Conservation (phyloP, 2,797 vertebrate species). For the Eulemur albifrons region DNA sequence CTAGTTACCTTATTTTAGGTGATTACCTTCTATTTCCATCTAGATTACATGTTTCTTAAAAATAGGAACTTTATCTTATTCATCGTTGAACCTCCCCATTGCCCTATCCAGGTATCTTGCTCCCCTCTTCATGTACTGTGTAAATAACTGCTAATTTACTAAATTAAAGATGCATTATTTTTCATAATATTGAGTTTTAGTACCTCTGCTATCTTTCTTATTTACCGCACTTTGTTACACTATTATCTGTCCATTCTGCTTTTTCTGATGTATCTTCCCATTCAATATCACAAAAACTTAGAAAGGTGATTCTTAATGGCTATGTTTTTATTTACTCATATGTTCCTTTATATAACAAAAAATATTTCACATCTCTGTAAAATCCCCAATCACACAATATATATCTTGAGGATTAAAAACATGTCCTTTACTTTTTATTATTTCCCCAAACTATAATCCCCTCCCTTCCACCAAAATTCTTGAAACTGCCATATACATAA, state of each 20-base stretch:
- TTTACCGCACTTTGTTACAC: neutral
- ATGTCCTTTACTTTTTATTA: neutral
- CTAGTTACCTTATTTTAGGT: slow-evolving; percentile 4
- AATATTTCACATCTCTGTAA: slow-evolving; percentile 7
- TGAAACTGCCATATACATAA: slow-evolving; percentile 5
- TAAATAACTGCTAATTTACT: slow-evolving; percentile 13
- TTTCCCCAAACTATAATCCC: neutral
- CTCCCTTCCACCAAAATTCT: neutral
- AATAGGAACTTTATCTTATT: slow-evolving; percentile 10
- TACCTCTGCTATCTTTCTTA: slow-evolving; percentile 30
- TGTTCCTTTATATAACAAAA: slow-evolving; percentile 8
- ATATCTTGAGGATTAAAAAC: neutral
- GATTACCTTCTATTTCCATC: neutral
- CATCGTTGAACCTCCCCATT: neutral
- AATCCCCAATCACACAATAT: neutral
- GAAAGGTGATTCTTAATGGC: neutral
- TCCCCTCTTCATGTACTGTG: neutral
- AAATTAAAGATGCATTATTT: slow-evolving; percentile 23
- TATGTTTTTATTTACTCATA: slow-evolving; percentile 27
- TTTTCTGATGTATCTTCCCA: slow-evolving; percentile 25
- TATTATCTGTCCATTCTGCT: neutral
- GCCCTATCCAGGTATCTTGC: neutral
- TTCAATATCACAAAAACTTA: slow-evolving; percentile 31
- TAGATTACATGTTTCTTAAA: slow-evolving; percentile 9
- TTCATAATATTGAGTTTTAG: neutral